These are phyloP conservation scores for Trichacis sp. DNA, from an alignment of 2,888 invertebrate species.

Conservation along the genomic window DNA sequence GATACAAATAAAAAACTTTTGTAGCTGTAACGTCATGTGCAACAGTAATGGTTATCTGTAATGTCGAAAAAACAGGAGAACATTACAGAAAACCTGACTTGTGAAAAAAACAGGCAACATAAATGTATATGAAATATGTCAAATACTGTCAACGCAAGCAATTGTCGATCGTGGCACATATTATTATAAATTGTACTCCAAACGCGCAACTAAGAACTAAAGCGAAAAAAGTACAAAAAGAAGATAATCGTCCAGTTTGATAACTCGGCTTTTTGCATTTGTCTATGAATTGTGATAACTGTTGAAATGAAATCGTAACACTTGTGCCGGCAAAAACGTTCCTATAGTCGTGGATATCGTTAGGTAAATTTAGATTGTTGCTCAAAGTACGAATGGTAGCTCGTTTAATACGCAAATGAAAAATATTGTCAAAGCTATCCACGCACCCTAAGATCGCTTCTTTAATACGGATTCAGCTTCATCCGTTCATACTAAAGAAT, in stretches of 20 bases:
- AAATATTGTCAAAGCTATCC: slow-evolving; percentile 9
- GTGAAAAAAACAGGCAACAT: too few relatives aligned
- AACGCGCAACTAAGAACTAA: too few relatives aligned
- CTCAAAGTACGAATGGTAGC: slow-evolving; percentile 26
- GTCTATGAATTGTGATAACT: slow-evolving; percentile 41
- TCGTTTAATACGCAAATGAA: slow-evolving; percentile 4
- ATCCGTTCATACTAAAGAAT: slow-evolving; percentile 2
- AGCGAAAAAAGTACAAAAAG: too few relatives aligned
- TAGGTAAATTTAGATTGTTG: slow-evolving; percentile 19
- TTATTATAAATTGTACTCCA: too few relatives aligned
- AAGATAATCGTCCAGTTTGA: slow-evolving; percentile 24
- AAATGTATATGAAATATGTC: too few relatives aligned
- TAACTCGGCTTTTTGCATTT: slow-evolving; percentile 47
- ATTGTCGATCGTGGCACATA: too few relatives aligned
- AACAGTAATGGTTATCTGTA: too few relatives aligned
- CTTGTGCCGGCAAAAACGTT: slow-evolving; percentile 25
- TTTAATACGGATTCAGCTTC: slow-evolving; percentile 23
- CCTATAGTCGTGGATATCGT: slow-evolving; percentile 25
- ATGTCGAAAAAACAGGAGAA: neutral
- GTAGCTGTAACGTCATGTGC: too few relatives aligned
- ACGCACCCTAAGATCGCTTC: slow-evolving; percentile 19
- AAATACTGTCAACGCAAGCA: too few relatives aligned
- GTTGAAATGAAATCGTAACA: slow-evolving; percentile 17
- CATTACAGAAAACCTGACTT: too few relatives aligned
- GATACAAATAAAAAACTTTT: too few relatives aligned